Base-by-base conservation (phyloP, 2,113 vertebrate genomes). In the Murina feae region DNA sequence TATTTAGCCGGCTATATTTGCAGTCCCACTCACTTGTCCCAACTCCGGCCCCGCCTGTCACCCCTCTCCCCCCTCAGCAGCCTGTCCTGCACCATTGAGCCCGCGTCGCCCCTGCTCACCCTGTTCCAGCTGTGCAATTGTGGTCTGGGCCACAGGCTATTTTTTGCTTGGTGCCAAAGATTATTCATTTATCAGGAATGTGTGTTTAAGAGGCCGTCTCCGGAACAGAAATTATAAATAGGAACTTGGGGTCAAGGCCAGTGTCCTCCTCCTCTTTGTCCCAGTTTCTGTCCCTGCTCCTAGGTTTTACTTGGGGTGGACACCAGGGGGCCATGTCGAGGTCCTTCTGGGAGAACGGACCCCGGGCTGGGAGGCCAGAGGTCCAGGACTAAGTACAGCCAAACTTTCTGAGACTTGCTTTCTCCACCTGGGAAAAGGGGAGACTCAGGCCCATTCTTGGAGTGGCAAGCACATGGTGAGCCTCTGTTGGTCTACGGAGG, bases 141-240 rank as follows among this genome's bases (percentile, higher is more conserved):
- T 90, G 98, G 98, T 97, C 95, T 97, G 97, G 97, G 97, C 97
- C 98, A 96, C 97, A 96, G 97, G 96, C 97, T 98, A 97, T 97
- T 98, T 98, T 98, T 97, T 94, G 92, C 98, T 96, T 72, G 87
- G 87, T 97, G 95, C 96, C 97, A 96, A 97, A 98, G 97, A 98
- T 98, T 98, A 97, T 97, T 98, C 98, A 98, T 94, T 97, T 96
- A 97, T 98, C 96, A 98, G 98, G 98, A 98, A 98, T 98, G 98
- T 97, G 65, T 96, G 76, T 96, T 96, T 98, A 98, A 98, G 97
- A 97, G 98, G 90, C 97, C n/a, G 86, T 95, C 98, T 98, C 96
- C 87, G 93, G 97, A 97, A 96, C 84, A 94, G 69, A 93, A 44
- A 32, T 97, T 98, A 98, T 98, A 98, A 98, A 98, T 98, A 98